Evolutionary conservation across 2,797 vertebrate species (phyloP), one percentile per base, ranked within the genome.

Genomic region (Lepidocolaptes lacrymiger): DNA sequence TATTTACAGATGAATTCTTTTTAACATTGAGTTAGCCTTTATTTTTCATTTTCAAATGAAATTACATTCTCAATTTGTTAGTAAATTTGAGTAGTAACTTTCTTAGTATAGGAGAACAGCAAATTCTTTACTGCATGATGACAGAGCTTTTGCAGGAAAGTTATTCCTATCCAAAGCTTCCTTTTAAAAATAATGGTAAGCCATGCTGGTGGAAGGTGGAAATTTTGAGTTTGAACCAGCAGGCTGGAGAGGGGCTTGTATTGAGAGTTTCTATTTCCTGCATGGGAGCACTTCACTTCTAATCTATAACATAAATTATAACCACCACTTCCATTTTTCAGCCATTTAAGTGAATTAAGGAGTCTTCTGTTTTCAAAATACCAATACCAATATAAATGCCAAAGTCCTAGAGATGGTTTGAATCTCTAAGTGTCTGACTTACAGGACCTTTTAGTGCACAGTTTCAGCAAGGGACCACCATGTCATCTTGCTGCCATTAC

Each of bases 1-100:
- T 58, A 86, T 88, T 95, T 89, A 94, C 89, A 78, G 93, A 96
- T 94, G 89, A 91, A 91, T 96, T 94, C 63, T 76, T 44, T 86
- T 89, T 84, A 90, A 76, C 32, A 69, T 51, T 71, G 75, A 78
- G 30, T 95, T 88, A 89, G 91, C 61, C 77, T 93, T 87, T 93
- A 85, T 95, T 91, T 96, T 95, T 91, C 21, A 75, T 95, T 95
- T 97, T 90, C 67, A 95, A 90, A 93, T 81, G 73, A 90, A 95
- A 95, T 93, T 86, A 78, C 55, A 63, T 93, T 95, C 91, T 90
- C 79, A 78, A 86, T 95, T 97, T 95, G 76, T 90, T 93, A 86
- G 73, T 86, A 94, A 95, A 94, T 84, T 78, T 90, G 73, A 84
- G 73, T 58, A 81, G 43, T 69, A 86, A 72, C 90, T 88, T 78